phyloP scores from a whole-genome alignment of 1,140 invertebrate species.

The Hermatobates lingyangjiaoensis region DNA sequence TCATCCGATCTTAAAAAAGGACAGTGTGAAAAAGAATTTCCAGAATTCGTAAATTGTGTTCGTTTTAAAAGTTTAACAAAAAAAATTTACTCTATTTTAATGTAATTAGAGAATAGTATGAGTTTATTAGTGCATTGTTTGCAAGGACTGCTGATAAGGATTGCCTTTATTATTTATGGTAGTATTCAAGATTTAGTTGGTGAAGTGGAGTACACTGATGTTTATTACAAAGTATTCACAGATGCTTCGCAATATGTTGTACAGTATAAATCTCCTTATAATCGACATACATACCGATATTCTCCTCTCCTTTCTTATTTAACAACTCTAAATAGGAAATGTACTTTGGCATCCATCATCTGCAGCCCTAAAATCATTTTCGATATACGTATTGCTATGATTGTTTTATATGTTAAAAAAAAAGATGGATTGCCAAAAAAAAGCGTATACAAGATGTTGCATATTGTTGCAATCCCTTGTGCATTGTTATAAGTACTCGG shows the following conservation, averaged over 20 bases:
- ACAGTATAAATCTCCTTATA: constrained; percentile 66
- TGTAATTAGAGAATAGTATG: constrained; percentile 8
- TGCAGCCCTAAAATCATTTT: constrained; percentile 47
- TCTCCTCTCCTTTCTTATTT: constrained; percentile 76
- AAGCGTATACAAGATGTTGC: constrained; percentile 14
- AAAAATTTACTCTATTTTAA: constrained; percentile 29
- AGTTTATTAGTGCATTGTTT: constrained; percentile 24
- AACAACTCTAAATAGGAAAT: no score
- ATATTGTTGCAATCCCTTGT: constrained; percentile 67
- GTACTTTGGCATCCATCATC: constrained; percentile 60
- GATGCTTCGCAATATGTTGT: constrained; percentile 70
- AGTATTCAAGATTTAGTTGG: constrained; percentile 59
- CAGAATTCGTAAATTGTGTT: constrained; percentile 49
- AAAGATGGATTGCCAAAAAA: constrained; percentile 22
- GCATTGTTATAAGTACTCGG: constrained; percentile 76
- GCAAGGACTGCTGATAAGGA: constrained; percentile 39
- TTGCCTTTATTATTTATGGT: constrained; percentile 58
- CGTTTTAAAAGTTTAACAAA: constrained; percentile 37
- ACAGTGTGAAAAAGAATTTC: constrained; percentile 54
- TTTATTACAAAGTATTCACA: constrained; percentile 92
- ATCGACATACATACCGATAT: constrained; percentile 83
- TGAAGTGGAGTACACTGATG: constrained; percentile 82
- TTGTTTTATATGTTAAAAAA: constrained; percentile 61
- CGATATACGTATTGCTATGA: constrained; percentile 85
- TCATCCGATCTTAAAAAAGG: constrained; percentile 43